Percentiles rank a stretch among this genome's conserved stretches.
Evolutionary conservation across 2,888 invertebrate genomes (phyloP).

Genomic region (Latheticus oryzae): DNA sequence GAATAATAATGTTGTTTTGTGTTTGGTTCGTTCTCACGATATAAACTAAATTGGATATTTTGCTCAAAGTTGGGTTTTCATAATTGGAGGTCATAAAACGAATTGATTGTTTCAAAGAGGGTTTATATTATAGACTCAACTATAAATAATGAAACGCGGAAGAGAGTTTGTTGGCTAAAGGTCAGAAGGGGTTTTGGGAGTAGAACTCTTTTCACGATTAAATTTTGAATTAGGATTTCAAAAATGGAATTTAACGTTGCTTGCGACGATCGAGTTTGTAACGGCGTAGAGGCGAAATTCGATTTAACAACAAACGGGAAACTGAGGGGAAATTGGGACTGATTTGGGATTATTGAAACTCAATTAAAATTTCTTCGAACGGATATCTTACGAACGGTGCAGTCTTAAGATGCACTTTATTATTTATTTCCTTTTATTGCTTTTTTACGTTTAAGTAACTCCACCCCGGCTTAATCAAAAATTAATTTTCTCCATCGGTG

Average conservation of each 20-base stretch:
- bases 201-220: constrained; percentile 7
- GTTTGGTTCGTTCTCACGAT: constrained; percentile 38
- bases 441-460: no score
- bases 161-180: neutral
- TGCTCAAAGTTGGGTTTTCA: constrained; percentile 36
- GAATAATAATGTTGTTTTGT: constrained; percentile 48
- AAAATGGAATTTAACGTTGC: neutral
- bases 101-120: neutral
- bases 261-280: neutral
- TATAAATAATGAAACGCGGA: constrained; percentile 3
- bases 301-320: constrained; percentile 1
- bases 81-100: constrained; percentile 42
- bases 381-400: neutral
- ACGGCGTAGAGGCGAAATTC: neutral
- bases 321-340: neutral
- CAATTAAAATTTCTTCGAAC: neutral
- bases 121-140: neutral
- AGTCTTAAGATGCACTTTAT: neutral
- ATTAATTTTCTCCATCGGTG: constrained; percentile 1
- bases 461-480: neutral
- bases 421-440: no score
- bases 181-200: no score
- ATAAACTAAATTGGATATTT: constrained; percentile 47
- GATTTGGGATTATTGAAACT: neutral
- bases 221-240: constrained; percentile 13